Evolutionary conservation across 2,113 vertebrate species (phyloP).

Genomic region (Bostrychus sinensis): DNA sequence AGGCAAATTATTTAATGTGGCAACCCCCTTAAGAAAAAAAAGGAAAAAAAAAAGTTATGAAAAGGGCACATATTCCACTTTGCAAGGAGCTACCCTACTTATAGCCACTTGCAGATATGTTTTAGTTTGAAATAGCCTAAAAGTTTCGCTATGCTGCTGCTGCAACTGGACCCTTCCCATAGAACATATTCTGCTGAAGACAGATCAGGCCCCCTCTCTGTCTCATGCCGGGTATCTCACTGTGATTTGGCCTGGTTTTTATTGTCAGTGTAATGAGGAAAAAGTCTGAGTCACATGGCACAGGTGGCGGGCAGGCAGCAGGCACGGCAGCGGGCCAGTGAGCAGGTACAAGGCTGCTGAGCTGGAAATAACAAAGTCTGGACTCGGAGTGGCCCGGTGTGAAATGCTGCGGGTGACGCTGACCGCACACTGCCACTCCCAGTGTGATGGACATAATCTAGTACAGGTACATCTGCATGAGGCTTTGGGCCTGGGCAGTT

Average conservation of each 20-base stretch:
- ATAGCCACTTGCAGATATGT: too few relatives aligned
- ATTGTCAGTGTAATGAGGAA: slow-evolving; percentile 19
- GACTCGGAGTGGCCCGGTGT: slow-evolving; percentile 48
- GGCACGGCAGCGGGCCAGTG: neutral
- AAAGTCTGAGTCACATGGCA: slow-evolving; percentile 11
- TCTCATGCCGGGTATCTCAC: slow-evolving; percentile 27
- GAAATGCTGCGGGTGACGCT: slow-evolving; percentile 49
- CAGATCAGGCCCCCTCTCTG: slow-evolving; percentile 40
- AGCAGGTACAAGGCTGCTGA: slow-evolving; percentile 31
- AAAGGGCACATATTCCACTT: too few relatives aligned
- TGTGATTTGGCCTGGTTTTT: slow-evolving; percentile 66
- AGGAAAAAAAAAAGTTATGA: too few relatives aligned
- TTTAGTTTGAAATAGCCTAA: too few relatives aligned
- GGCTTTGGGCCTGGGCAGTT: slow-evolving; percentile 10
- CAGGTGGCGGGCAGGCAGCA: slow-evolving; percentile 56
- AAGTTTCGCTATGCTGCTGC: too few relatives aligned
- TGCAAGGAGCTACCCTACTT: too few relatives aligned
- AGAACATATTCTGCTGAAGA: slow-evolving; percentile 24
- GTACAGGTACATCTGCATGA: slow-evolving; percentile 21
- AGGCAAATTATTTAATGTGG: too few relatives aligned
- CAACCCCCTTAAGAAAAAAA: too few relatives aligned
- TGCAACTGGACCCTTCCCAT: neutral
- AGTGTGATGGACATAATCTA: slow-evolving; percentile 23
- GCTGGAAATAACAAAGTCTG: slow-evolving; percentile 68
- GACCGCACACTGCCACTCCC: slow-evolving; percentile 46